Conservation (phyloP, 1,140 invertebrate species). For the Orius laevigatus region DNA sequence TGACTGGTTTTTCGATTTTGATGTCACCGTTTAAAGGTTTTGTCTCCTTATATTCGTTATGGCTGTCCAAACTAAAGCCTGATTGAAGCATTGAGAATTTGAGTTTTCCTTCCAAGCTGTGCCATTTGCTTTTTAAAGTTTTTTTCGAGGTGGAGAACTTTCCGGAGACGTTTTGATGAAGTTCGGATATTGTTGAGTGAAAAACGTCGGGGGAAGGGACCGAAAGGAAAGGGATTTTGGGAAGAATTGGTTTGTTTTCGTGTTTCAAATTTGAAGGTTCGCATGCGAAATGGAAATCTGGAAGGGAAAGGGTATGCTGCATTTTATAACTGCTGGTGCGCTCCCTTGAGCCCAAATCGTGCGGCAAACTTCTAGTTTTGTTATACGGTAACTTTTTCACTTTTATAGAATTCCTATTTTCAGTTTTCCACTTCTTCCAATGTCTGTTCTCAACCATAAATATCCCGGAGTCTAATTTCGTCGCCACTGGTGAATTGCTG, state of each 20-base stretch:
- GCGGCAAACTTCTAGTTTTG: constrained; percentile 12
- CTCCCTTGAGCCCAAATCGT: neutral
- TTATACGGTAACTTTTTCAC: constrained; percentile 17
- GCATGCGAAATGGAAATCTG: too few species aligned
- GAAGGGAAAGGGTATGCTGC: too few species aligned
- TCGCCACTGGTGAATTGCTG: constrained; percentile 14
- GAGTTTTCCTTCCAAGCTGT: constrained; percentile 17
- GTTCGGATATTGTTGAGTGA: constrained; percentile 31
- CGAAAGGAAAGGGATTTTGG: constrained; percentile 19
- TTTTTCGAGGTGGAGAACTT: constrained; percentile 33
- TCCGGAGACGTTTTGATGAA: constrained; percentile 30
- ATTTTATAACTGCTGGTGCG: too few species aligned
- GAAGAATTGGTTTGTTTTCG: neutral
- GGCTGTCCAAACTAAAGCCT: too few species aligned
- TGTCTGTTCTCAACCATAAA: constrained; percentile 34
- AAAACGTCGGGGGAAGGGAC: constrained; percentile 21
- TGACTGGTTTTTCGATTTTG: neutral
- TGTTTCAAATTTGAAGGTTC: neutral
- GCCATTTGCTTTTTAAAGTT: constrained; percentile 32
- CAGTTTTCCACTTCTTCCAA: constrained; percentile 23
- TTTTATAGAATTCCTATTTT: constrained; percentile 19
- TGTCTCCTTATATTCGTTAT: neutral
- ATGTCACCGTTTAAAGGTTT: neutral
- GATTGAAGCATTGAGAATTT: constrained; percentile 4
- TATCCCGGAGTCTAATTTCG: constrained; percentile 33